Evolutionary conservation across 2,113 vertebrate genomes (phyloP).

Genomic region (western clawed frog (Xenopus tropicalis)): DNA sequence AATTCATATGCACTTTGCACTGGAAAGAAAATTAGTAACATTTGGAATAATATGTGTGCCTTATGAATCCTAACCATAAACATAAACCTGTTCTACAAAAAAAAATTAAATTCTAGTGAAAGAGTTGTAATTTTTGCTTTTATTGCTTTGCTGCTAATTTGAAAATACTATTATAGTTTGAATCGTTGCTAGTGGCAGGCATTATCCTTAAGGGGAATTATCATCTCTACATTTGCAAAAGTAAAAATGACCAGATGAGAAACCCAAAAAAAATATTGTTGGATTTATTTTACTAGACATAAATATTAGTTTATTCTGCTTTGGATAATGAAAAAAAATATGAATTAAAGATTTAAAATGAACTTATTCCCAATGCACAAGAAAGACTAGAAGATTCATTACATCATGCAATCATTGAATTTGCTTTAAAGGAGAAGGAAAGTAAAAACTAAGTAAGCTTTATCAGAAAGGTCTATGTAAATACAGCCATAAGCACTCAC

Average conservation of each 20-base stretch:
- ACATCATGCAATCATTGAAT: too few species aligned
- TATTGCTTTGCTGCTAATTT: conserved; percentile 32
- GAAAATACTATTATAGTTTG: conserved; percentile 18
- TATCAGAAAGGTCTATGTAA: too few species aligned
- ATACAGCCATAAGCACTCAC: too few species aligned
- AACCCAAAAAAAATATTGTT: neutral
- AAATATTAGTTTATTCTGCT: neutral
- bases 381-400: too few species aligned
- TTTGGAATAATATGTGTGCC: conserved; percentile 26
- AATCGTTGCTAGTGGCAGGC: conserved; percentile 24
- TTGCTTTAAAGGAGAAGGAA: too few species aligned
- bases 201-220: conserved; percentile 28
- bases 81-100: conserved; percentile 26
- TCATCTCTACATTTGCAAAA: conserved; percentile 13
- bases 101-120: conserved; percentile 32
- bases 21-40: conserved; percentile 20
- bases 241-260: conserved; percentile 16
- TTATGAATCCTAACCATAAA: neutral
- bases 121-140: conserved; percentile 35
- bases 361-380: too few species aligned
- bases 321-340: conserved; percentile 2
- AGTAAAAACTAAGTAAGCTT: too few species aligned
- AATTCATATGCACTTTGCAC: neutral
- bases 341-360: neutral
- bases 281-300: too few species aligned